Percentiles rank a stretch among this genome's conserved stretches.
Evolutionary conservation across 2,113 vertebrate genomes (phyloP).

Genomic region (Galemys pyrenaicus): DNA sequence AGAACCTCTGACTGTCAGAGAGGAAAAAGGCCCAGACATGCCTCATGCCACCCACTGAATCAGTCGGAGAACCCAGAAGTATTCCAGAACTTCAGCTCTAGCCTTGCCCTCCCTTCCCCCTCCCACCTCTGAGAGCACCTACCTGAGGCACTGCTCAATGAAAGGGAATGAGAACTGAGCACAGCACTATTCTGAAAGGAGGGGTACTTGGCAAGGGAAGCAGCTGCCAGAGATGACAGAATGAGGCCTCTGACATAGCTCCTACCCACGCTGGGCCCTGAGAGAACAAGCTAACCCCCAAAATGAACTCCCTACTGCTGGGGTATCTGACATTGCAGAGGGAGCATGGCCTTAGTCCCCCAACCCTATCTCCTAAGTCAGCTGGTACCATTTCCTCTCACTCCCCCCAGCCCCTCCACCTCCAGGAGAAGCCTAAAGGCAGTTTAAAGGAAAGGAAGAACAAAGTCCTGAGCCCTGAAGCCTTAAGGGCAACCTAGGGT

Average conservation of each 20-base stretch:
- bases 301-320: background rate
- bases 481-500: background rate
- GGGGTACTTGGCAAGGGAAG: conserved; percentile 29
- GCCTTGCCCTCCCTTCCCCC: background rate
- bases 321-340: background rate
- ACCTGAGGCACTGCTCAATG: background rate
- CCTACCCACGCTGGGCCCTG: conserved; percentile 39
- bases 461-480: background rate
- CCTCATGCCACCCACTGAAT: background rate
- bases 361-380: background rate
- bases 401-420: background rate
- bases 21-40: background rate
- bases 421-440: background rate
- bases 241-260: conserved; percentile 42
- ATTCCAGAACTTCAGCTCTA: conserved; percentile 1
- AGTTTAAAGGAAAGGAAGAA: conserved; percentile 18
- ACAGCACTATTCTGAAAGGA: conserved; percentile 17
- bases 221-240: conserved; percentile 67
- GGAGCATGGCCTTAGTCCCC: background rate
- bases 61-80: background rate
- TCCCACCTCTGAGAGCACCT: background rate
- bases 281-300: conserved; percentile 29
- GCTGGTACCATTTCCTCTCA: background rate
- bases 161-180: background rate
- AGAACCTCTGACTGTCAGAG: background rate